Conservation (phyloP, 35 echinoderm and acorn worm genomes). For the Lytechinus pictus region DNA sequence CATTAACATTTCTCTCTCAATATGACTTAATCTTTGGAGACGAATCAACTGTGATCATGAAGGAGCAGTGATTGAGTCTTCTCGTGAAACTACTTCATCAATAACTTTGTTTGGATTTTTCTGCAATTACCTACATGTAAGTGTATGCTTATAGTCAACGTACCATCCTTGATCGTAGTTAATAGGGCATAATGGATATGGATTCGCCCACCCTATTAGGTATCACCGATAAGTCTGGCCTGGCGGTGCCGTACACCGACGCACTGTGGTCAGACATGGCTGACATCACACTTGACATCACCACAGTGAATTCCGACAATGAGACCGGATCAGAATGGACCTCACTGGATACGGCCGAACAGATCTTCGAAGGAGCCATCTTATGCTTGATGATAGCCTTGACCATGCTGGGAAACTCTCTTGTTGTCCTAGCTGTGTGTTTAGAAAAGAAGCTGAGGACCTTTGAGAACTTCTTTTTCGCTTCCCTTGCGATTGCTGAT, state of each 20-base stretch:
- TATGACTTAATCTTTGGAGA: background rate
- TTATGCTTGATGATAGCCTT: slow-evolving; percentile 53
- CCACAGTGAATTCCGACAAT: background rate
- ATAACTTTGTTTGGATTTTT: too few relatives aligned
- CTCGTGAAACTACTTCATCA: background rate
- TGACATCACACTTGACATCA: slow-evolving; percentile 9
- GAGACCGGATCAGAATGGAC: slow-evolving; percentile 4
- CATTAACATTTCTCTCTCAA: too few relatives aligned
- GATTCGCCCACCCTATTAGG: background rate
- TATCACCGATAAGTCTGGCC: background rate
- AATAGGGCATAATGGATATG: background rate
- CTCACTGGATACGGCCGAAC: slow-evolving; percentile 24
- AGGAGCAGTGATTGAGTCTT: background rate
- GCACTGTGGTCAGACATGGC: background rate
- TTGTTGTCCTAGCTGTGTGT: slow-evolving; percentile 66
- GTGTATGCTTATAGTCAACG: too few relatives aligned
- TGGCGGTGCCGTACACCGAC: slow-evolving; percentile 14
- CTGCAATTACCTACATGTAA: too few relatives aligned
- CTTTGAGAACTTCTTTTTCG: slow-evolving; percentile 87
- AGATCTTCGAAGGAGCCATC: slow-evolving; percentile 40
- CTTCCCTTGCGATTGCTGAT: slow-evolving; percentile 72
- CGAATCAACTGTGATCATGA: background rate
- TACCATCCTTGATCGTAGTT: background rate
- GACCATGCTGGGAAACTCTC: slow-evolving; percentile 67
- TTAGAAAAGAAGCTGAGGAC: slow-evolving; percentile 63